phyloP scores from a whole-genome alignment of 2,113 vertebrate species.

The Phyllostomus hastatus region DNA sequence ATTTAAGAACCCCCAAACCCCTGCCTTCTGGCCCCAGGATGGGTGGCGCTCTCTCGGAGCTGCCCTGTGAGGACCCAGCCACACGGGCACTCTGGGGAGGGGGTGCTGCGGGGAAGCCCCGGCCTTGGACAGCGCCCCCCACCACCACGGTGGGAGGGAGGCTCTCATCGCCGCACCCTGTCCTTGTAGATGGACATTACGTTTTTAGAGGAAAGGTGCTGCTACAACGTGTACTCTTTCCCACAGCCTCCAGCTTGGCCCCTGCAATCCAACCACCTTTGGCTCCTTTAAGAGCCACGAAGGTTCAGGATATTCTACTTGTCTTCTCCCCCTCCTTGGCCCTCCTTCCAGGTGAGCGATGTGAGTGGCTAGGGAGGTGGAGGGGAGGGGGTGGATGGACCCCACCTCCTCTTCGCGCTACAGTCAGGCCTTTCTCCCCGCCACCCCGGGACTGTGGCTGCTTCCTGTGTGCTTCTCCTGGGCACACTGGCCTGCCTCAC shows the following conservation, averaged over 20 bases:
- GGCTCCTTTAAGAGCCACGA: neutral
- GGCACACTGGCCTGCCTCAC: neutral
- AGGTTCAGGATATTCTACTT: neutral
- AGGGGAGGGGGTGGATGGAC: neutral
- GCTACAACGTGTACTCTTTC: neutral
- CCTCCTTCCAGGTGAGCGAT: neutral
- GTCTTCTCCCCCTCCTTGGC: neutral
- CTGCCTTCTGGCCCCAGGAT: neutral
- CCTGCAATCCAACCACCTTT: neutral
- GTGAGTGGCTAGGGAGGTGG: neutral
- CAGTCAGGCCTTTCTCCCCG: too few species aligned
- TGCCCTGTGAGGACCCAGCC: neutral
- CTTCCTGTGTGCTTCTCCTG: neutral
- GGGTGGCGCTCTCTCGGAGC: neutral
- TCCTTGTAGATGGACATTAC: neutral
- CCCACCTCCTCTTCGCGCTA: neutral
- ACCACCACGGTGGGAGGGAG: accelerated
- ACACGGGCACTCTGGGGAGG: neutral
- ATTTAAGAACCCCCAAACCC: conserved; percentile 14
- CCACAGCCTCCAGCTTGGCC: neutral
- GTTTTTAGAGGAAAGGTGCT: neutral
- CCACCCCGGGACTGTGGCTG: too few species aligned
- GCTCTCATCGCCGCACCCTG: neutral
- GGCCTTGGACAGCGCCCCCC: neutral
- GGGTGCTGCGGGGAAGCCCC: accelerated